Conservation (phyloP, 2,888 invertebrate species). For the Mimas tiliae region DNA sequence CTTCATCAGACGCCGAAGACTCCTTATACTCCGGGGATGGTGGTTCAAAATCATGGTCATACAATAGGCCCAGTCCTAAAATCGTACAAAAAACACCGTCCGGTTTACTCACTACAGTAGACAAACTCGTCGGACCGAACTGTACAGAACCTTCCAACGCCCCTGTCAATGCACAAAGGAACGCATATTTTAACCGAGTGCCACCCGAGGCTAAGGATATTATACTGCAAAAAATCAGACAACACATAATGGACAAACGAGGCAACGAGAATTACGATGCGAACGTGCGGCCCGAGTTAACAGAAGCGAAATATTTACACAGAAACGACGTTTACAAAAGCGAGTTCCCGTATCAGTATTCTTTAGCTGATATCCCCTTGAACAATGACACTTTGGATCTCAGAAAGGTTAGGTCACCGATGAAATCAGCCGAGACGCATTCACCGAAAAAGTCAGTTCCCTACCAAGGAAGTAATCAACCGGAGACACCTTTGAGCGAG, state of each 20-base stretch:
- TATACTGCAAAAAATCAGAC: constrained; percentile 80
- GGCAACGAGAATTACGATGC: constrained; percentile 66
- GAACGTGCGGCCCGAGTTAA: constrained; percentile 51
- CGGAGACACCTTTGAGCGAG: constrained; percentile 54
- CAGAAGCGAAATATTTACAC: constrained; percentile 66
- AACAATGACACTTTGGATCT: constrained; percentile 73
- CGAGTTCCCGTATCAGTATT: constrained; percentile 62
- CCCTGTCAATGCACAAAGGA: constrained; percentile 56
- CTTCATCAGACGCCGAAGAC: constrained; percentile 77
- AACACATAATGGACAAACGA: constrained; percentile 81
- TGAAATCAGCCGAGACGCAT: constrained; percentile 53
- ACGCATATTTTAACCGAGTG: constrained; percentile 72
- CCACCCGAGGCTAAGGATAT: constrained; percentile 79
- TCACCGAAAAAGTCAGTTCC: constrained; percentile 56
- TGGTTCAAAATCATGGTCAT: constrained; percentile 64
- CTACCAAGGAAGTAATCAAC: constrained; percentile 55
- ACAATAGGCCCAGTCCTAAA: constrained; percentile 50
- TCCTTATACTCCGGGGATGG: constrained; percentile 69
- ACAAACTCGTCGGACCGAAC: constrained; percentile 64
- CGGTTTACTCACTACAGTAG: constrained; percentile 82
- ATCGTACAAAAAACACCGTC: constrained; percentile 57
- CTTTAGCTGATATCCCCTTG: constrained; percentile 52
- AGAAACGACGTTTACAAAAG: constrained; percentile 66
- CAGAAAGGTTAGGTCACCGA: constrained; percentile 75
- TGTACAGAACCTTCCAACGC: constrained; percentile 53